Evolutionary conservation across 2,888 invertebrate genomes (phyloP).

Genomic region (Drosophila acutilabella): DNA sequence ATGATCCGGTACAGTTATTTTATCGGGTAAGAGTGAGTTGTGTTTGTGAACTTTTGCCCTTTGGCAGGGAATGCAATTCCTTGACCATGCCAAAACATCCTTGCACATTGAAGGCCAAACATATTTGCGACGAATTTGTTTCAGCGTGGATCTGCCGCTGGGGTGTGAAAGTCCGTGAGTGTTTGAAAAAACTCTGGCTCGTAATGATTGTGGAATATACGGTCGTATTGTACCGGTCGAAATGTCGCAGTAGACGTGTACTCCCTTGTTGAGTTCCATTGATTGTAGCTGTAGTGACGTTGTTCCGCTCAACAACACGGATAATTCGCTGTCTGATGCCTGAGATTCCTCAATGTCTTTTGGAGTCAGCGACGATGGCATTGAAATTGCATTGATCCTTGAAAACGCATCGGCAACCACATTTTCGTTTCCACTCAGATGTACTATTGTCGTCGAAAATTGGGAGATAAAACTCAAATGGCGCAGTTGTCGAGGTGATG

Average conservation of each 20-base stretch:
- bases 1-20: conserved; percentile 10
- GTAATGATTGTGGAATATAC: conserved; percentile 2
- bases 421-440: conserved; percentile 14
- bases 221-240: background rate
- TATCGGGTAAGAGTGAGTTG: conserved; percentile 3
- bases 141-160: conserved; percentile 1
- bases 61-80: conserved; percentile 13
- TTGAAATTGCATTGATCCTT: background rate
- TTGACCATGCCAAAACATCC: conserved; percentile 4
- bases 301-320: background rate
- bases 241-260: conserved; percentile 1
- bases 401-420: conserved; percentile 16
- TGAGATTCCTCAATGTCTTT: background rate
- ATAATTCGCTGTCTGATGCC: background rate
- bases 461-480: conserved; percentile 16
- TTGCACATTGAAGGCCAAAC: conserved; percentile 10
- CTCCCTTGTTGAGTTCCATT: background rate
- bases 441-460: conserved; percentile 14
- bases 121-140: conserved; percentile 1
- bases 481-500: conserved; percentile 12
- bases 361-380: background rate
- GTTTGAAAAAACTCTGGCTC: background rate
- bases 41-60: conserved; percentile 14
- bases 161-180: conserved; percentile 7
- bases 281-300: background rate